Base-by-base conservation (phyloP, 2,797 vertebrate genomes). In the Vespertilio murinus region DNA sequence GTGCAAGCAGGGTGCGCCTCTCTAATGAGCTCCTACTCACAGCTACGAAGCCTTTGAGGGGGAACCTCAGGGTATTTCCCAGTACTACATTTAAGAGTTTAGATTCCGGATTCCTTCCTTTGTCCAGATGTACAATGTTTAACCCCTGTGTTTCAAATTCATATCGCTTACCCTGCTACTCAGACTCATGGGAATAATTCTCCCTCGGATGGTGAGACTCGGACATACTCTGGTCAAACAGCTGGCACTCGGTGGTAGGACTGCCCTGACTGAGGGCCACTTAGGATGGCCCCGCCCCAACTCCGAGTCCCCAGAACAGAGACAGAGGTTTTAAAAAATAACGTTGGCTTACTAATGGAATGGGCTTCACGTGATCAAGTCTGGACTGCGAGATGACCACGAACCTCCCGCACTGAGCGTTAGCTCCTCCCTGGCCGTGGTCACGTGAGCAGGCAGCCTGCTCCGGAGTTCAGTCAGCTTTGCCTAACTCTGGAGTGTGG, bases 61-160 rank as follows among this genome's bases (percentile, higher is more conserved):
- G 22, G 3, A 35, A 38, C 14, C 10, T 7, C 12, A 70, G 1
- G 40, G 52, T 11, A 17, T 22, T 70, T 56, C 64, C 35, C 33
- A 81, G 45, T 25, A 16, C n/a, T 16, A 45, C 16, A 49, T 9
- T 52, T 47, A 25, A 30, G 80, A 82, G 65, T 64, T 49, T 28
- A 47, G 69, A 73, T 20, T 56, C 6, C 17, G 65, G 25, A 86
- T 30, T 78, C 47, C 20, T 73, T 92, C 56, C 52, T 70, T 90
- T 92, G 70, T 59, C 88, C 35, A 93, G 70, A 87, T 40, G 20
- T 33, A 4, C 2, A 42, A 11, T 91, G 70, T 94, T 84, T 77
- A 81, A 67, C 71, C 17, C 28, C 7, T 4, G 1, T 30, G 86
- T 84, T 81, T 73, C 52, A 8, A 78, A 35, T 22, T 54, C 35